A percentile compares a stretch with the other conserved stretches of the same genome.
These are phyloP conservation scores for Aphaenogaster rudis DNA, from an alignment of 1,140 invertebrate genomes.

Conservation along the genomic window DNA sequence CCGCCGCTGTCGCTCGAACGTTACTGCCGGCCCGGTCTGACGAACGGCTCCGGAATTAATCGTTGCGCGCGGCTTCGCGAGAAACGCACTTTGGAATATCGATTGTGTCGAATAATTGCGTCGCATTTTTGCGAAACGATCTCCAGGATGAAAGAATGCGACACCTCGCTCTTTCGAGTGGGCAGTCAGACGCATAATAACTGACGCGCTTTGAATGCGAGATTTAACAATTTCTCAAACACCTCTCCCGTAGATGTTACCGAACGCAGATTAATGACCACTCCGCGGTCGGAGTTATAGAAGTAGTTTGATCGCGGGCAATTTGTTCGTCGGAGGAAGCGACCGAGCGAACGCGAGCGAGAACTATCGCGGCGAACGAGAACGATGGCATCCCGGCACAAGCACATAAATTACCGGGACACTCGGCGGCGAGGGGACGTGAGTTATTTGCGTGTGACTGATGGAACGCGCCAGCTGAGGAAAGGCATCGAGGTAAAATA, in stretches of 20 bases:
- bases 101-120: not conserved
- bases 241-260: slow-evolving; percentile 5
- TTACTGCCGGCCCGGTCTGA: slow-evolving; percentile 57
- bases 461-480: slow-evolving; percentile 86
- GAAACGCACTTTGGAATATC: not conserved
- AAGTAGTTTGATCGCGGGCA: slow-evolving; percentile 51
- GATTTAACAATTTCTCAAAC: slow-evolving; percentile 2
- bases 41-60: slow-evolving; percentile 83
- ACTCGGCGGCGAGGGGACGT: slow-evolving; percentile 81
- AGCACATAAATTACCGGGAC: slow-evolving; percentile 84
- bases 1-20: slow-evolving; percentile 51
- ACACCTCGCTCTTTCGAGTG: not conserved
- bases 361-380: slow-evolving; percentile 70
- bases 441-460: slow-evolving; percentile 87
- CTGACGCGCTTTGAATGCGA: not conserved
- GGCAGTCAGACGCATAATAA: not conserved
- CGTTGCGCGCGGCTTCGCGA: slow-evolving; percentile 62
- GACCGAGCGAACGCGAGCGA: slow-evolving; percentile 60
- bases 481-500: slow-evolving; percentile 82
- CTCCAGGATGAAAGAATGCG: not conserved
- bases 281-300: slow-evolving; percentile 19
- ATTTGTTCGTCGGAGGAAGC: slow-evolving; percentile 45
- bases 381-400: slow-evolving; percentile 80
- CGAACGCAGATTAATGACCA: slow-evolving; percentile 57
- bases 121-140: not conserved